Evolutionary conservation across 2,797 vertebrate genomes (phyloP).

Genomic region (Limosa lapponica): DNA sequence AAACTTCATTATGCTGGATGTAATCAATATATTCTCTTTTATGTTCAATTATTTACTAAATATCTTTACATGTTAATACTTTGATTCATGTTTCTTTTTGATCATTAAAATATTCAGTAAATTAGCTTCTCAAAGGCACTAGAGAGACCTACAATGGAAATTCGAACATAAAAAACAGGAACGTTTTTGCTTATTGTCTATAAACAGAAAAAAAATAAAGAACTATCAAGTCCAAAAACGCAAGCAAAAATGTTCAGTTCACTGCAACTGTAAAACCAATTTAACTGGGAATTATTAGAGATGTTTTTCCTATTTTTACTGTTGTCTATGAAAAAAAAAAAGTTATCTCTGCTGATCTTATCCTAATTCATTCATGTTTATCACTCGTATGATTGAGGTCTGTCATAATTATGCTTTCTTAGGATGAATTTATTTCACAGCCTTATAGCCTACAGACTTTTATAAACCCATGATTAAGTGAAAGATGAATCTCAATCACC

Average conservation of each 20-base stretch:
- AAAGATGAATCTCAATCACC: background rate
- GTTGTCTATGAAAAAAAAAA: background rate
- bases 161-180: background rate
- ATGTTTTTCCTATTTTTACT: background rate
- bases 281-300: background rate
- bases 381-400: background rate
- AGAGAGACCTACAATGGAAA: background rate
- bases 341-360: background rate
- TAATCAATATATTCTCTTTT: background rate
- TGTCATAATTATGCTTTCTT: background rate
- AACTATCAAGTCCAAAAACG: background rate
- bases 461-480: background rate
- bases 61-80: background rate
- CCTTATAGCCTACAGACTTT: background rate
- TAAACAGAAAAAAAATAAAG: background rate
- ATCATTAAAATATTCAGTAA: background rate
- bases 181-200: background rate
- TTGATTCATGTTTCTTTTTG: background rate
- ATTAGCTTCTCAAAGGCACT: background rate
- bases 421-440: background rate
- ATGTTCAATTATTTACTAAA: background rate
- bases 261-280: background rate
- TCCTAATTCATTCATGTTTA: background rate
- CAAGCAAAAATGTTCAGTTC: background rate
- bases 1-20: background rate